Conservation (phyloP, 2,797 vertebrate species). For the Heliangelus exortis region DNA sequence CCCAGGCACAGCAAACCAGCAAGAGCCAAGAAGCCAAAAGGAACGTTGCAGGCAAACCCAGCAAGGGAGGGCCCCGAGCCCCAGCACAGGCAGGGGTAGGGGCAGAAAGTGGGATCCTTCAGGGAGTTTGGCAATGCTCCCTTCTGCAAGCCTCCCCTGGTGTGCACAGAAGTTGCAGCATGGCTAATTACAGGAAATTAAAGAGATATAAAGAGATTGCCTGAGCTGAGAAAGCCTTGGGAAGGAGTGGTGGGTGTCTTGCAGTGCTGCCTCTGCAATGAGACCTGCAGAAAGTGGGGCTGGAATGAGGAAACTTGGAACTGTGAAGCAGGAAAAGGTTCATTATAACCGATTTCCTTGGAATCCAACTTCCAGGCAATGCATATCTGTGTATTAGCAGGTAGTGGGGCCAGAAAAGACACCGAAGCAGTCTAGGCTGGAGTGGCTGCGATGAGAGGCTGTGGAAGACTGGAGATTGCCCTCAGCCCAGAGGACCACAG, state of each 20-base stretch:
- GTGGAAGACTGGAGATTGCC: neutral
- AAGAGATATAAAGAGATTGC: neutral
- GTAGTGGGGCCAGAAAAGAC: neutral
- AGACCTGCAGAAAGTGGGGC: neutral
- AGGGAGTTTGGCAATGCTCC: neutral
- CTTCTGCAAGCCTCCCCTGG: neutral
- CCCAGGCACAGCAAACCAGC: neutral
- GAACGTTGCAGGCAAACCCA: neutral
- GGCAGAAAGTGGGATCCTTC: neutral
- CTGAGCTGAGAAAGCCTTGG: neutral
- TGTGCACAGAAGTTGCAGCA: neutral
- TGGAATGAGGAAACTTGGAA: neutral
- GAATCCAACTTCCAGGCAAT: neutral
- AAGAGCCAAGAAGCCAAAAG: neutral
- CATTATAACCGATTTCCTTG: neutral
- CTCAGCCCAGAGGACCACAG: neutral
- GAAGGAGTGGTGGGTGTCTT: neutral
- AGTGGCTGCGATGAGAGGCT: neutral
- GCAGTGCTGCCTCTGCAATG: accelerated
- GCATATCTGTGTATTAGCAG: neutral
- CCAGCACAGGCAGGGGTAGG: accelerated
- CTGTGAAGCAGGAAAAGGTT: neutral
- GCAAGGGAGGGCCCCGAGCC: neutral
- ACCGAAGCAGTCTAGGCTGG: neutral
- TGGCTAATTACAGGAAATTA: conserved; percentile 28